phyloP scores from a whole-genome alignment of 2,797 vertebrate genomes.

The Sebastiscus tertius region DNA sequence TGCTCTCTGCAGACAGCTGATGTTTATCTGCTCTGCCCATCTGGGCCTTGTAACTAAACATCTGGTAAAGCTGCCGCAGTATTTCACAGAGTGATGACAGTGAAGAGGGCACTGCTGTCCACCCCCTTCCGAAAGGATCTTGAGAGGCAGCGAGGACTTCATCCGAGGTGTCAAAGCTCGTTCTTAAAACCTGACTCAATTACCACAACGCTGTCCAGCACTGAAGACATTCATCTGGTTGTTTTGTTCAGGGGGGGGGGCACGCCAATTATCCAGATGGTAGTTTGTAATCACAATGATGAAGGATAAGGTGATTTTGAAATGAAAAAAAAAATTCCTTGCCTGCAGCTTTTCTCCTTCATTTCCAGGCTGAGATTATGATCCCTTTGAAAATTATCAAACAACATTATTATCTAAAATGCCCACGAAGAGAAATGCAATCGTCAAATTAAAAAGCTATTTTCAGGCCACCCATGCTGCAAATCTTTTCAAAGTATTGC shows the following conservation, averaged over 20 bases:
- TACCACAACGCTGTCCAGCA: constrained; percentile 20
- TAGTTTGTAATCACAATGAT: constrained; percentile 47
- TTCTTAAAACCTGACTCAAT: constrained; percentile 26
- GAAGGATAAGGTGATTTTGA: constrained; percentile 31
- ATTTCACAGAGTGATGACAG: constrained; percentile 56
- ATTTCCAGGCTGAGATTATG: constrained; percentile 28
- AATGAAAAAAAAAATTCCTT: constrained; percentile 17
- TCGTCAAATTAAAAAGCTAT: constrained; percentile 31
- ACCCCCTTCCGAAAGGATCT: constrained; percentile 37
- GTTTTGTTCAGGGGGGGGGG: constrained; percentile 24
- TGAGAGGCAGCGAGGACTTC: constrained; percentile 33
- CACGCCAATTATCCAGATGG: constrained; percentile 41
- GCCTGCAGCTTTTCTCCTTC: constrained; percentile 28
- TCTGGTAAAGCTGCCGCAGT: constrained; percentile 69
- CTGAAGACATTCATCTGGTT: constrained; percentile 28
- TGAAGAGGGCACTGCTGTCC: constrained; percentile 45
- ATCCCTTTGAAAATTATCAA: constrained; percentile 26
- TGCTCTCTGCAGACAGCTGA: constrained; percentile 70
- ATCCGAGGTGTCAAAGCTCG: constrained; percentile 34
- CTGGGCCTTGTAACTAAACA: constrained; percentile 74
- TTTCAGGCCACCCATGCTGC: constrained; percentile 9
- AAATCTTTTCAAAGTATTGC: constrained; percentile 6
- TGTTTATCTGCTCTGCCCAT: constrained; percentile 76
- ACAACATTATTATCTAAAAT: constrained; percentile 16
- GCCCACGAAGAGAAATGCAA: constrained; percentile 15